phyloP scores from a whole-genome alignment of 2,113 vertebrate species.

The Rattus rattus region DNA sequence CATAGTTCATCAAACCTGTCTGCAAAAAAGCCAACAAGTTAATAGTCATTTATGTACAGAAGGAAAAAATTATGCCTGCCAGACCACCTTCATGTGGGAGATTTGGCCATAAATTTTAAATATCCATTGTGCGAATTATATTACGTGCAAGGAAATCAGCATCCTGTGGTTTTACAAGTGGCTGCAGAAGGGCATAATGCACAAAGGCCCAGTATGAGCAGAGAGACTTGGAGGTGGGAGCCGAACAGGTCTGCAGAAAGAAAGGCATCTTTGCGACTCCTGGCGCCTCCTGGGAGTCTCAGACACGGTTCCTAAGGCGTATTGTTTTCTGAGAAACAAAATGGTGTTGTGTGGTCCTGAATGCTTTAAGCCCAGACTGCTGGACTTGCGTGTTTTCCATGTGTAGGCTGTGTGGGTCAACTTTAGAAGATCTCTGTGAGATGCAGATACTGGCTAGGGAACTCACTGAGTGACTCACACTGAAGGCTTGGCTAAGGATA shows the following conservation, averaged over 20 bases:
- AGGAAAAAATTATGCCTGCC: slow-evolving; percentile 77
- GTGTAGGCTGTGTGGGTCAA: background rate
- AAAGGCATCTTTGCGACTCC: slow-evolving; percentile 2
- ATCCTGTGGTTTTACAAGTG: slow-evolving; percentile 84
- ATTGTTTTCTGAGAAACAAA: slow-evolving; percentile 5
- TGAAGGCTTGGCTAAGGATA: background rate
- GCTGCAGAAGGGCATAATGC: slow-evolving; percentile 70
- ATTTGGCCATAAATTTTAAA: slow-evolving; percentile 83
- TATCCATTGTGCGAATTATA: slow-evolving; percentile 80
- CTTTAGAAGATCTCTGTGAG: background rate
- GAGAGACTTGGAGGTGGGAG: slow-evolving; percentile 74
- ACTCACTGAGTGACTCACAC: background rate
- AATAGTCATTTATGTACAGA: slow-evolving; percentile 74
- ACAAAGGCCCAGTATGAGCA: slow-evolving; percentile 76
- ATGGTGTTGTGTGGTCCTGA: background rate
- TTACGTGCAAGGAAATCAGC: slow-evolving; percentile 76
- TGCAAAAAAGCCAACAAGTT: slow-evolving; percentile 77
- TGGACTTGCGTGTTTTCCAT: background rate
- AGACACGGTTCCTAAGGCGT: background rate
- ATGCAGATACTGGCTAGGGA: background rate
- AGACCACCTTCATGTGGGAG: slow-evolving; percentile 82
- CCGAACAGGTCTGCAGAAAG: slow-evolving; percentile 34
- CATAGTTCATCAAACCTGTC: slow-evolving; percentile 71
- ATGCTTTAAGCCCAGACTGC: background rate
- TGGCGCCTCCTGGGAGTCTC: background rate